phyloP scores from a whole-genome alignment of 2,113 vertebrate genomes.

The Dryoscopus gambensis region DNA sequence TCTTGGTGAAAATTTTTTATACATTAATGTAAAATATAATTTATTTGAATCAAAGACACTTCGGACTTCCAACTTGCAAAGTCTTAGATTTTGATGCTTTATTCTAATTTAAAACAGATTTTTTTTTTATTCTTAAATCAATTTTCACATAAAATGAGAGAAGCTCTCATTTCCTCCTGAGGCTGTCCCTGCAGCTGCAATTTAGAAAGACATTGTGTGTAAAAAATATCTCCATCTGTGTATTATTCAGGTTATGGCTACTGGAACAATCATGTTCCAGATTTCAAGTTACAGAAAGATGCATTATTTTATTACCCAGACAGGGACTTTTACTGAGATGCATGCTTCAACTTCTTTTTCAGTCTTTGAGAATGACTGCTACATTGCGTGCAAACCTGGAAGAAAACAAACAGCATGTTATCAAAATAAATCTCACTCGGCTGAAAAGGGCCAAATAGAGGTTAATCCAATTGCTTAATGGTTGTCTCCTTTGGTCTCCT shows the following conservation, averaged over 20 bases:
- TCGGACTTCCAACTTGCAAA: background rate
- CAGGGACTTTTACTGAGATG: background rate
- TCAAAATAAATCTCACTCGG: slow-evolving; percentile 40
- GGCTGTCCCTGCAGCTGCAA: background rate
- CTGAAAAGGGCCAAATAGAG: slow-evolving; percentile 33
- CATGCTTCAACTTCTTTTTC: background rate
- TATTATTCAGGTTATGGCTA: background rate
- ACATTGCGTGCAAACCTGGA: background rate
- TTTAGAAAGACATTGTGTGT: background rate
- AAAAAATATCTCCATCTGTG: background rate
- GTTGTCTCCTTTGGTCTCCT: slow-evolving; percentile 11
- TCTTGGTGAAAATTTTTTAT: background rate
- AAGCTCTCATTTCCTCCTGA: background rate
- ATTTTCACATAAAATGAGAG: background rate
- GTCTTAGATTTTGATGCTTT: background rate
- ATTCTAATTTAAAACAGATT: background rate
- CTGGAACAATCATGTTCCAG: background rate
- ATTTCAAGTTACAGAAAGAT: background rate
- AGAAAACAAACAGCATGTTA: slow-evolving; percentile 25
- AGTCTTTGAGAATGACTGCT: background rate
- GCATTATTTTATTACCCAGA: background rate
- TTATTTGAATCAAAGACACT: background rate
- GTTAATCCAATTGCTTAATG: slow-evolving; percentile 58
- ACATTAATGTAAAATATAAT: background rate
- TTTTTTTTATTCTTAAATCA: background rate